Evolutionary conservation across 2,888 invertebrate genomes (phyloP).

Genomic region (Hydrotaea cyrtoneurina): DNA sequence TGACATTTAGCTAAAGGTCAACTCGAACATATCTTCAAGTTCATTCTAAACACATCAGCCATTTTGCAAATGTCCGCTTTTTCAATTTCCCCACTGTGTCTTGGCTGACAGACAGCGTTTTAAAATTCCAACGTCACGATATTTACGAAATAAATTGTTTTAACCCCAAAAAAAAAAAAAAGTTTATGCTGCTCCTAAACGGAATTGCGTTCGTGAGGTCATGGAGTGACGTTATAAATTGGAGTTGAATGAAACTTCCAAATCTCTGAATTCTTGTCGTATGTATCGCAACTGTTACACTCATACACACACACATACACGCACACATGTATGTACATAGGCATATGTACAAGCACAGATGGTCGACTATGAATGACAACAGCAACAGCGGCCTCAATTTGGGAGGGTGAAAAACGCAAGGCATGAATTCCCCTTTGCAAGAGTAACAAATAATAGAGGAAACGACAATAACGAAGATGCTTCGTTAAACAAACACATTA

Average conservation of each 20-base stretch:
- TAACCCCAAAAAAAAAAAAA: conserved; percentile 57
- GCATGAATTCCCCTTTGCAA: conserved; percentile 28
- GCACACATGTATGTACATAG: not conserved
- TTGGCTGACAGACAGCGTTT: not conserved
- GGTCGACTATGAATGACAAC: not conserved
- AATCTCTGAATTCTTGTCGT: not conserved
- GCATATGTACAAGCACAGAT: not conserved
- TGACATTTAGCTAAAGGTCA: too few relatives aligned
- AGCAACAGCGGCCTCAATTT: conserved; percentile 2
- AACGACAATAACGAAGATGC: conserved; percentile 59
- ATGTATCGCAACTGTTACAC: not conserved
- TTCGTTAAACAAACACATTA: conserved; percentile 63
- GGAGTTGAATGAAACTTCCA: conserved; percentile 58
- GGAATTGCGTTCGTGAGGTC: conserved; percentile 62
- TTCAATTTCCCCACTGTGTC: too few relatives aligned
- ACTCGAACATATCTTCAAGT: too few relatives aligned
- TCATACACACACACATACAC: too few relatives aligned
- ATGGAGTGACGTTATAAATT: conserved; percentile 63
- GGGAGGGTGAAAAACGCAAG: not conserved
- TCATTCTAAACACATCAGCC: too few relatives aligned
- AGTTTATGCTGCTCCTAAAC: conserved; percentile 63
- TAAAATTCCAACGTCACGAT: not conserved
- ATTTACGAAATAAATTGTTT: conserved; percentile 41
- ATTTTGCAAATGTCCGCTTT: too few relatives aligned
- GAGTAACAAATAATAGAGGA: conserved; percentile 40